Evolutionary conservation across 2,888 invertebrate genomes (phyloP), one percentile per base, ranked within the genome.

Genomic region (Synergus japonicus): DNA sequence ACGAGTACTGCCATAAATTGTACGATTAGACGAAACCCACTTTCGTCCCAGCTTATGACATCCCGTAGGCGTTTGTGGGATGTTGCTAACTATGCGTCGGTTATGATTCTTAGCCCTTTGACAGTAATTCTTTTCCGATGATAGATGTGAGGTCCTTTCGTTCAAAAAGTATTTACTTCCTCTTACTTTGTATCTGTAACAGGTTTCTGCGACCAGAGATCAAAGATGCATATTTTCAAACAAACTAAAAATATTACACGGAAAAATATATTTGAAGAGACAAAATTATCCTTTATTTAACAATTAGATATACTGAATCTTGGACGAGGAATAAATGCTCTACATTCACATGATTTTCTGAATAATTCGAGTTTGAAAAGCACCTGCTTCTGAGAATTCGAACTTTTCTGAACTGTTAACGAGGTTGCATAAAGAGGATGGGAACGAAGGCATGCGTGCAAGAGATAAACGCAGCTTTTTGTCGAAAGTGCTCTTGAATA

Each of bases 1-100:
- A 15, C 65, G 49, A 66, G 64, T 13, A 54, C 54, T 66, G 65
- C 44, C 44, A 76, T 76, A 76, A 76, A 77, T 41, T 46, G 54
- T 46, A 77, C 64, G 77, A 77, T 77, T 77, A 66, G 44, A 46
- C 15, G 46, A 54, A 77, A 44, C 15, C 77, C 29, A 65, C 65
- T 77, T 63, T 60, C 63, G 60, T 54, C 76, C 41, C 15, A 58
- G 58, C 58, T 58, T 58, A 58, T 44, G 76, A 63, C 44, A 63
- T 44, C 13, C 46, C 60, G 77, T 77, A 77, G 77, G 77, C 77
- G 77, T 65, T 77, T 44, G 76, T 76, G 76, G 76, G 44, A 76
- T 29, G 76, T 64, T 29, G 46, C 46, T 64, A 77, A 77, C 77
- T 66, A 77, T 66, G 65, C 49, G 37, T 64, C 44, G 18, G 77